phyloP scores from a whole-genome alignment of 1,140 invertebrate species.

The Ceratina calcarata region DNA sequence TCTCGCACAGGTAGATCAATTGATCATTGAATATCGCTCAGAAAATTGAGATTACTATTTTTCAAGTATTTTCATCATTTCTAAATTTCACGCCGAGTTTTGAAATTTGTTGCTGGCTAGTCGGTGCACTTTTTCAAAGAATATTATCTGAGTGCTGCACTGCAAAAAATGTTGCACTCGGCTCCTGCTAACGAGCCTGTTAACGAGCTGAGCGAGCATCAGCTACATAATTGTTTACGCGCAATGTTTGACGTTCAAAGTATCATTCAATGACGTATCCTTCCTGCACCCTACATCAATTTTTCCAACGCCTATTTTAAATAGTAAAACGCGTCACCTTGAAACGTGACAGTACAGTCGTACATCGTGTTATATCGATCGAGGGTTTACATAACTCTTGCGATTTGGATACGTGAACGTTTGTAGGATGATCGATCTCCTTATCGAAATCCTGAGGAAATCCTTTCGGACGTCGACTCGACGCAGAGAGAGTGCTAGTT shows the following conservation, averaged over 20 bases:
- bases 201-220: background rate
- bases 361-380: background rate
- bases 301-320: too few species aligned
- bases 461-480: background rate
- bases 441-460: background rate
- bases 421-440: background rate
- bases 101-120: too few species aligned
- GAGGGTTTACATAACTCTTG: background rate
- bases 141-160: too few species aligned
- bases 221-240: background rate
- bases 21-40: background rate
- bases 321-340: background rate
- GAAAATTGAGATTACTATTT: background rate
- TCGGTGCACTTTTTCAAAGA: too few species aligned
- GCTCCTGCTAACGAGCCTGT: background rate
- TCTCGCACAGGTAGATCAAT: constrained; percentile 14
- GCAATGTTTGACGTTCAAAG: background rate
- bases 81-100: too few species aligned
- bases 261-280: background rate
- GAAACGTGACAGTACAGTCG: background rate
- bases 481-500: background rate
- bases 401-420: too few species aligned
- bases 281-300: too few species aligned
- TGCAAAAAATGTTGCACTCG: background rate
- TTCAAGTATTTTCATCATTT: background rate